phyloP scores from a whole-genome alignment of 2,888 invertebrate species.

The Eupithecia subfuscata region DNA sequence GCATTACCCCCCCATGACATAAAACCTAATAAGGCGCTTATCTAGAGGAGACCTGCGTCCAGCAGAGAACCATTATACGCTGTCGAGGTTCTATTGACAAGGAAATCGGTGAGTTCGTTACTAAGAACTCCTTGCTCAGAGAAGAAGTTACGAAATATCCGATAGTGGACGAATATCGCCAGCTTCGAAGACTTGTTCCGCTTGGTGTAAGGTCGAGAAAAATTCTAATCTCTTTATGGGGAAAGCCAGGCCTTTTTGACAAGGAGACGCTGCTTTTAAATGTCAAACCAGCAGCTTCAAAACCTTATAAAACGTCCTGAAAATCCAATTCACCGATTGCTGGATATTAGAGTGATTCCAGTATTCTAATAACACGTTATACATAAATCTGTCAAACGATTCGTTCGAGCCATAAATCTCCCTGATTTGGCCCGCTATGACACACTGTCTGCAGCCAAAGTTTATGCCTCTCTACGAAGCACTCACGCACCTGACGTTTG shows the following conservation, averaged over 20 bases:
- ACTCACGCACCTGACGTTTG: slow-evolving; percentile 6
- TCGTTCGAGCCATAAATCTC: not conserved
- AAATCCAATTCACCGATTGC: not conserved
- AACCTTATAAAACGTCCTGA: not conserved
- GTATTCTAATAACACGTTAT: not conserved
- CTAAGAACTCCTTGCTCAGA: not conserved
- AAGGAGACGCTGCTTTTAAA: not conserved
- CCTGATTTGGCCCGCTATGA: slow-evolving; percentile 1
- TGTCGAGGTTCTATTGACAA: not conserved
- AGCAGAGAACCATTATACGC: too few species aligned
- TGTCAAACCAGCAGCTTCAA: not conserved
- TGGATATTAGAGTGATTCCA: not conserved
- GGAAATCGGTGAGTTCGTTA: not conserved
- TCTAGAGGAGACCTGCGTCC: too few species aligned
- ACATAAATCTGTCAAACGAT: not conserved
- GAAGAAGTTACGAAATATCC: not conserved
- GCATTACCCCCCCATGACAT: too few species aligned
- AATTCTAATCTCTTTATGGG: too few species aligned
- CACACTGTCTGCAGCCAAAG: not conserved
- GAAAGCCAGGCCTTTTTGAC: not conserved
- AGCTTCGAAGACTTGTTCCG: not conserved
- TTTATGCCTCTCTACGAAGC: not conserved
- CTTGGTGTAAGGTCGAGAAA: too few species aligned
- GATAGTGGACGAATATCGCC: not conserved
- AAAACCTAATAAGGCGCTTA: too few species aligned